Base-by-base conservation (phyloP, 2,888 invertebrate genomes). In the Ochlodes sylvanus region DNA sequence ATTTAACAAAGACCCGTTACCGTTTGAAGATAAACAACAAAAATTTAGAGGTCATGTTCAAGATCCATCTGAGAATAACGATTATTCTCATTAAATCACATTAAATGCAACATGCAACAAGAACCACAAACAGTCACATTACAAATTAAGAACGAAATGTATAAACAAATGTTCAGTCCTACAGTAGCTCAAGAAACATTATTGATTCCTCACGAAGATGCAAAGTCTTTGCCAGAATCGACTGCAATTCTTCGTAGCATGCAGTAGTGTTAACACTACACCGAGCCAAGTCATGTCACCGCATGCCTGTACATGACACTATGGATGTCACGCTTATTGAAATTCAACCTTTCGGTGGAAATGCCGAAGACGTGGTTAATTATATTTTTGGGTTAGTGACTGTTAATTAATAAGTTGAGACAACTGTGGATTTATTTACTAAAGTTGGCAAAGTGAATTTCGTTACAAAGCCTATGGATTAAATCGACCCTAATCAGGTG, bases 191-290 rank as follows among this genome's bases (percentile, higher is more conserved):
- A 17, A 60, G 7, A 58, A 27, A 12, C 60, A 54, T 67, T 67
- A 67, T 61, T 56, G 17, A 67, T 61, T 55, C 67, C 61, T 61
- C 67, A 61, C 67, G 60, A 62, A 47, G 55, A 67, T 67, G 67
- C 67, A 56, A 67, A 67, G 61, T 34, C 67, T 10, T 67, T 67
- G 67, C 67, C 67, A 67, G 67, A 67, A 67, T 56, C 47, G n/a
- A 54, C 34, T 21, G 27, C 44, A 44, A 12, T 62, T 67, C 55
- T 67, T 15, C 21, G 67, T 67, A 67, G 54, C 14, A 56, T 47
- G 17, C 58, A 27, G 19, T 52, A 19, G 66, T 67, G 66, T 27
- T 66, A 55, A 61, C 61, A 44, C 66, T 21, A 19, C 61, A 55
- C 44, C 42, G 15, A 55, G 44, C 61, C 61, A 67, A 61, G 67